A percentile compares a stretch with the other conserved stretches of the same genome.
phyloP scores from a whole-genome alignment of 2,888 invertebrate genomes.

The Encarsia formosa region DNA sequence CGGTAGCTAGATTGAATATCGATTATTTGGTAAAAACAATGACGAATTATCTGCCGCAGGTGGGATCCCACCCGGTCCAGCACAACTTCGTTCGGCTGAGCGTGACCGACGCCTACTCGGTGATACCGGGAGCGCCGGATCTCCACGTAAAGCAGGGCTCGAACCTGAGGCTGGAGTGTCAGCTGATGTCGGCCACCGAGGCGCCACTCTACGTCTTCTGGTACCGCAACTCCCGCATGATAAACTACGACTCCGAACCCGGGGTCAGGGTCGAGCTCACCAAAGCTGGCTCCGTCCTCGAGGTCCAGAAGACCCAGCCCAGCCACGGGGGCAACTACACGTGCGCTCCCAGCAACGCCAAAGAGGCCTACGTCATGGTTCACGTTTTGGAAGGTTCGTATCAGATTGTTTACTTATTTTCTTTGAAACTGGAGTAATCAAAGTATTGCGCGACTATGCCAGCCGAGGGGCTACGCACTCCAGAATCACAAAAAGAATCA shows the following conservation, averaged over 20 bases:
- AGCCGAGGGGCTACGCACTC: no score
- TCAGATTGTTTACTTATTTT: no score
- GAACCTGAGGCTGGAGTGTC: constrained; percentile 46
- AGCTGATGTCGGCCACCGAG: constrained; percentile 45
- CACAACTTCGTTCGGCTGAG: constrained; percentile 41
- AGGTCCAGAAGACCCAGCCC: constrained; percentile 44
- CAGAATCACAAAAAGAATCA: no score
- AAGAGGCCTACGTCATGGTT: constrained; percentile 43
- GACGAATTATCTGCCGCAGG: constrained; percentile 32
- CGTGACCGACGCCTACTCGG: constrained; percentile 47
- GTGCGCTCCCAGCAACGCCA: constrained; percentile 45
- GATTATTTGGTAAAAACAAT: no score
- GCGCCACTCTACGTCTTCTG: constrained; percentile 47
- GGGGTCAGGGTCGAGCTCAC: constrained; percentile 46
- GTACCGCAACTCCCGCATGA: constrained; percentile 48
- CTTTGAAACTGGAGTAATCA: no score
- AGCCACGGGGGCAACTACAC: constrained; percentile 48
- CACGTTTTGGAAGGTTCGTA: constrained; percentile 48
- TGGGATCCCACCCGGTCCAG: constrained; percentile 45
- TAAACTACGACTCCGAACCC: constrained; percentile 48
- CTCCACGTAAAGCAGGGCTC: constrained; percentile 48
- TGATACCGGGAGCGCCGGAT: constrained; percentile 47
- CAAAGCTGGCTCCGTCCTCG: constrained; percentile 43
- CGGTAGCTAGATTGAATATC: no score
- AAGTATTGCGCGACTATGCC: no score